Percentiles rank a stretch among this genome's conserved stretches.
Conservation (phyloP, 2,797 vertebrate species). For the Tenualosa thibaudeaui region DNA sequence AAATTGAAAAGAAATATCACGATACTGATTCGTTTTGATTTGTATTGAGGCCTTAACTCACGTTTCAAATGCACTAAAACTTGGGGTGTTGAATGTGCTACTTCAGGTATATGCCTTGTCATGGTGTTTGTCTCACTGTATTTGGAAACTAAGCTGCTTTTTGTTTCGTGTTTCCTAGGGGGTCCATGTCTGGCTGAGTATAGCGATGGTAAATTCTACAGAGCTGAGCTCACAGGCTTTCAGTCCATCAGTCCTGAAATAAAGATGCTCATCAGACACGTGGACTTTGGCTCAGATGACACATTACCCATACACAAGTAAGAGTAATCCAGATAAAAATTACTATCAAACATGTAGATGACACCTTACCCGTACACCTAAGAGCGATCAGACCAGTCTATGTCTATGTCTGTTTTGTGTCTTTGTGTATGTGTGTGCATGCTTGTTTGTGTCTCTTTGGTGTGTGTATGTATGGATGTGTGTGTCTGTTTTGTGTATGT, state of each 20-base stretch:
- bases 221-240: constrained; percentile 80
- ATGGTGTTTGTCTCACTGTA: background rate
- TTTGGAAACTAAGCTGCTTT: background rate
- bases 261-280: constrained; percentile 82
- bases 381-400: background rate
- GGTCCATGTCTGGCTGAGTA: constrained; percentile 88
- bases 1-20: too few relatives aligned
- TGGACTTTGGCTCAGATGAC: constrained; percentile 88
- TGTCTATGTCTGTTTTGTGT: too few relatives aligned
- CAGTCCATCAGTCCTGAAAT: constrained; percentile 70
- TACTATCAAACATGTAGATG: background rate
- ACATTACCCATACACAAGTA: constrained; percentile 80
- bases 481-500: too few relatives aligned
- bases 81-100: background rate
- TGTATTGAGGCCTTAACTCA: too few relatives aligned
- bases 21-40: too few relatives aligned
- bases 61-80: background rate
- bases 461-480: too few relatives aligned
- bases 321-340: background rate
- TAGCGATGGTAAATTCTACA: constrained; percentile 82
- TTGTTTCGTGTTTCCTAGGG: constrained; percentile 62
- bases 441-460: too few relatives aligned
- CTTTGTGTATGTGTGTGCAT: too few relatives aligned
- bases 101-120: background rate
- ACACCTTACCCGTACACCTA: background rate